Base-by-base conservation (phyloP, 1,140 invertebrate species). In the Psix sp. region DNA sequence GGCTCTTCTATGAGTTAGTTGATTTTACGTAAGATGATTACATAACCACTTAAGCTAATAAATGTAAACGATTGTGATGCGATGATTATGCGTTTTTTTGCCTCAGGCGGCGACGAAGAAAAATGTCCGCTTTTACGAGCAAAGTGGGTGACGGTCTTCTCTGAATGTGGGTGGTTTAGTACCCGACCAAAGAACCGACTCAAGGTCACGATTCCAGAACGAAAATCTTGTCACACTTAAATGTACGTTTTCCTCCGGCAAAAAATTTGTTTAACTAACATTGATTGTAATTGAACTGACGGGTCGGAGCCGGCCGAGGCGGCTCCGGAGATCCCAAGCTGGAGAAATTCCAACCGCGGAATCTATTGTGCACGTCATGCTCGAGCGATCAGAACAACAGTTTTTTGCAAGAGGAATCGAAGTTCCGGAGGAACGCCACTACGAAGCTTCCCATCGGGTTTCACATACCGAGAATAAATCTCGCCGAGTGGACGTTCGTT, bases 311-410 rank as follows among this genome's bases (percentile, higher is more conserved):
- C 11, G 45, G 35, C 5, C 43, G 3, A 63, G 31, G 36, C 49
- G 31, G 35, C 54, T 68, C 16, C 14, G 57, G 11, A 14, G 57
- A 71, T 76, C 60, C 49, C 56, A 56, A 46, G 31, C 57, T 57
- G 60, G 38, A 70, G 60, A 54, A 76, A 76, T 70, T 70, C 66
- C 29, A 60, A 15, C 65, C 48, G 65, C 52, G 54, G 73, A 68
- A 75, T 75, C 73, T 66, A 75, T 75, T 70, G 73, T 75, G 73
- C 49, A 71, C 73, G 66, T 76, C 73, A 76, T 76, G 73, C 73
- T 70, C 59, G 63, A 75, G 59, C 48, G 72, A 75, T 75, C 72
- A 75, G 65, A 75, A 75, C 72, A 74, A 74, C 51, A 68, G 59
- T 75, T 75, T 75, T 75, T 75, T 75, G 65, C 63, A 68, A 65